A percentile compares a stretch with the other conserved stretches of the same genome.
These are phyloP conservation scores for Plecturocebus donacophilus DNA, from an alignment of 2,113 vertebrate species.

Conservation along the genomic window DNA sequence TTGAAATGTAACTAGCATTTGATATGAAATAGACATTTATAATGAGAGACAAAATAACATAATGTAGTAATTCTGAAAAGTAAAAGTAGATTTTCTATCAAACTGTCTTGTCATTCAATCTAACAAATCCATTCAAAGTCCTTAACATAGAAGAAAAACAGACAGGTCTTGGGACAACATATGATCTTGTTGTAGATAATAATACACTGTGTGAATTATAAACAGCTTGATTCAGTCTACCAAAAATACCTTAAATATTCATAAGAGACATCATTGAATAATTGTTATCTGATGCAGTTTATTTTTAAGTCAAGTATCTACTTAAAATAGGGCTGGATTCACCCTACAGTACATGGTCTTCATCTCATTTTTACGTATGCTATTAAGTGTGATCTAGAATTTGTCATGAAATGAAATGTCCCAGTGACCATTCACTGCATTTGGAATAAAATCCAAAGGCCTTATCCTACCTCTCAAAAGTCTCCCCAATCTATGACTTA, in stretches of 20 bases:
- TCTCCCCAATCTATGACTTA: not conserved
- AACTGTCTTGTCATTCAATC: constrained; percentile 14
- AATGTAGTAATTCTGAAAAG: constrained; percentile 42
- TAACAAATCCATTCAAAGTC: constrained; percentile 17
- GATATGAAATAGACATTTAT: constrained; percentile 38
- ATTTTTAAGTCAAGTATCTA: not conserved
- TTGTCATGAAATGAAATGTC: not conserved
- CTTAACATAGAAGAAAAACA: constrained; percentile 32
- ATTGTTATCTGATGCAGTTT: not conserved
- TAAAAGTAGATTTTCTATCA: constrained; percentile 55
- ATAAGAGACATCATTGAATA: not conserved
- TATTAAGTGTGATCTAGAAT: not conserved
- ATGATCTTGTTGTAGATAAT: not conserved
- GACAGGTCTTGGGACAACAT: not conserved
- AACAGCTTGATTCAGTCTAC: not conserved
- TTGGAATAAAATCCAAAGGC: not conserved
- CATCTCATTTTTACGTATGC: not conserved
- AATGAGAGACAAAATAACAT: constrained; percentile 56
- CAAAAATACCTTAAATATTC: not conserved
- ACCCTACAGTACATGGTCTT: not conserved
- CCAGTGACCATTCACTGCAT: not conserved
- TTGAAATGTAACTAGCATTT: constrained; percentile 45
- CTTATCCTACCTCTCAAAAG: not conserved
- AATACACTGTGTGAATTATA: not conserved
- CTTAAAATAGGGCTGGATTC: not conserved